Evolutionary conservation across 2,797 vertebrate species (phyloP), one percentile per base, ranked within the genome.

Genomic region (Ceryle rudis): DNA sequence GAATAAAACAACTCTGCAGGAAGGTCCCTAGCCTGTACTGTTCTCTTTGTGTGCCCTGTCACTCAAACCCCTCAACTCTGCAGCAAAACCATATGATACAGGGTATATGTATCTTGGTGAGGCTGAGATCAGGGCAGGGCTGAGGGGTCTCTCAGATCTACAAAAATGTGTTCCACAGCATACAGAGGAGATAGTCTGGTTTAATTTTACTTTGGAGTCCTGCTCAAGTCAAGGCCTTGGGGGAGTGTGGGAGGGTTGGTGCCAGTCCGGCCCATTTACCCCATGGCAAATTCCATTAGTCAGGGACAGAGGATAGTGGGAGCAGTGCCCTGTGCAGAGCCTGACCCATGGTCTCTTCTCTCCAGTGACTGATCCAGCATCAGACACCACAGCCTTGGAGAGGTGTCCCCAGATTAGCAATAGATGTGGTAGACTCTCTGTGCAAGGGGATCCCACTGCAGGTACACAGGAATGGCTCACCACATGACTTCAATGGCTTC

Each of bases 1-100:
- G 73, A 90, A 81, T 54, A 54, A 66, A 95, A 54, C 16, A 75
- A 37, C 72, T 91, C 79, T 81, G 66, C 51, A 51, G 80, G 52
- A 81, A 82, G 26, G 13, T 9, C 31, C 29, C 9, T 25, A 52
- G 39, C 11, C 77, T 83, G 57, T 15, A 18, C 25, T 49, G 28
- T 25, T 67, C 15, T 85, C 29, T 83, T 83, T 51, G 9, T 1
- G 0, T n/a, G 17, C 39, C 26, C n/a, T 87, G 33, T 57, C 86
- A 52, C 55, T 92, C 60, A 87, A 73, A 80, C 2, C 52, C 22
- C 33, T 78, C 64, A 92, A 13, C 18, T 73, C 39, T 60, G 41
- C 62, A 81, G 47, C 26, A 54, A 61, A 92, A 82, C 21, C 35
- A 52, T 54, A 46, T 6, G 0, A 71, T 54, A 41, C 0, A 1